Conservation (phyloP, 2,888 invertebrate genomes). For the Meghimatium bilineatum region DNA sequence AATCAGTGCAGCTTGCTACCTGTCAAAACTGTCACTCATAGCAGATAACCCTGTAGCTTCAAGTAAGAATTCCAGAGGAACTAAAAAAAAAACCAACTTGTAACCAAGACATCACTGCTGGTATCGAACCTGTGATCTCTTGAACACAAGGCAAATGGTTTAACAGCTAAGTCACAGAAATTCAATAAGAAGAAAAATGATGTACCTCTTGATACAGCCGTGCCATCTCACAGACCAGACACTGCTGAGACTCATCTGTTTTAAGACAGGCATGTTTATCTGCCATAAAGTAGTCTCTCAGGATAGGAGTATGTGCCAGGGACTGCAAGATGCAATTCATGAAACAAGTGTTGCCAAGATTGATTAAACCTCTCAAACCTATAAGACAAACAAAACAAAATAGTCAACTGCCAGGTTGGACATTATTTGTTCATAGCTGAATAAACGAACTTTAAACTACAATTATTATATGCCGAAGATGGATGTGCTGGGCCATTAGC, state of each 20-base stretch:
- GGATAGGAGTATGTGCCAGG: conserved; percentile 93
- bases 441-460: background rate
- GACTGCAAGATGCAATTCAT: conserved; percentile 99
- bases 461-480: no score
- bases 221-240: conserved; percentile 96
- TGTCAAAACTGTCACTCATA: no score
- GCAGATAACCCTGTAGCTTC: no score
- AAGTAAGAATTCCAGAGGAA: no score
- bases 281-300: conserved; percentile 95
- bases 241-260: conserved; percentile 82
- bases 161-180: no score
- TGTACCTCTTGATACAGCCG: conserved; percentile 91
- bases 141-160: no score
- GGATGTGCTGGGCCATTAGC: no score
- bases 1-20: no score
- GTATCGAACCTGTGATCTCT: no score
- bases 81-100: no score
- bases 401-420: background rate
- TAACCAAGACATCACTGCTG: no score
- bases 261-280: conserved; percentile 91
- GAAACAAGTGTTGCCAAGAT: conserved; percentile 97
- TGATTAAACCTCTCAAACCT: conserved; percentile 93
- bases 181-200: background rate
- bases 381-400: conserved; percentile 48
- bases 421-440: background rate